Percentiles rank a stretch among this genome's conserved stretches.
Conservation (phyloP, 2,888 invertebrate genomes). For the Cheilosia scutellata region DNA sequence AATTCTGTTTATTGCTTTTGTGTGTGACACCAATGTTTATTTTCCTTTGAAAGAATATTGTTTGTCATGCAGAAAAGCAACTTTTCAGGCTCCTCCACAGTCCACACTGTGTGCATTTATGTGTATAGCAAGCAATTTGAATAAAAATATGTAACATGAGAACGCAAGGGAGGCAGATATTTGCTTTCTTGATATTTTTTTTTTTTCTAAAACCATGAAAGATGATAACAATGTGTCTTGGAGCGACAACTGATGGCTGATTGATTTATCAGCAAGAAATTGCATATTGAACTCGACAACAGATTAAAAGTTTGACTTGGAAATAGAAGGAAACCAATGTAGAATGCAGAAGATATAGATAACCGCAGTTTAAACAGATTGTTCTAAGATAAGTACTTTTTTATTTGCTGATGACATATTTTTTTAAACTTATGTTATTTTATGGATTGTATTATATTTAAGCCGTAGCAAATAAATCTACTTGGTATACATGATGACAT, state of each 20-base stretch:
- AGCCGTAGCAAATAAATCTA: no score
- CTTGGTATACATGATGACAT: no score
- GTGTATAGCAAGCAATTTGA: background rate
- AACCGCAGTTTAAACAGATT: no score
- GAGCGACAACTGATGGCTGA: background rate
- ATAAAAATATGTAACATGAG: background rate
- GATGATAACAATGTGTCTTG: constrained; percentile 14
- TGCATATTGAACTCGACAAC: constrained; percentile 7
- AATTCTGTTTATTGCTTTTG: background rate
- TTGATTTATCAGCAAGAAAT: constrained; percentile 10
- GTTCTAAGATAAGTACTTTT: no score
- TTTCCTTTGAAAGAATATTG: constrained; percentile 22
- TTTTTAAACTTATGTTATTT: no score
- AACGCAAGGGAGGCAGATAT: constrained; percentile 12
- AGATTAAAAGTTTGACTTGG: background rate
- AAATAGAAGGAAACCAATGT: no score
- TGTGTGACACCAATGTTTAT: constrained; percentile 37
- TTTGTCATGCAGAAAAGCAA: constrained; percentile 37
- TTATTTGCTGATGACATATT: no score
- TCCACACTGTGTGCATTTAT: background rate
- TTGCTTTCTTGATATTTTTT: background rate
- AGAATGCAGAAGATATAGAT: no score
- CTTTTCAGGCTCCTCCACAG: background rate
- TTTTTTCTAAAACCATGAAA: constrained; percentile 1
- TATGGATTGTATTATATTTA: no score